Percentiles rank a stretch among this genome's conserved stretches.
Evolutionary conservation across 1,140 invertebrate species (phyloP).

Genomic region (Phortica variegata): DNA sequence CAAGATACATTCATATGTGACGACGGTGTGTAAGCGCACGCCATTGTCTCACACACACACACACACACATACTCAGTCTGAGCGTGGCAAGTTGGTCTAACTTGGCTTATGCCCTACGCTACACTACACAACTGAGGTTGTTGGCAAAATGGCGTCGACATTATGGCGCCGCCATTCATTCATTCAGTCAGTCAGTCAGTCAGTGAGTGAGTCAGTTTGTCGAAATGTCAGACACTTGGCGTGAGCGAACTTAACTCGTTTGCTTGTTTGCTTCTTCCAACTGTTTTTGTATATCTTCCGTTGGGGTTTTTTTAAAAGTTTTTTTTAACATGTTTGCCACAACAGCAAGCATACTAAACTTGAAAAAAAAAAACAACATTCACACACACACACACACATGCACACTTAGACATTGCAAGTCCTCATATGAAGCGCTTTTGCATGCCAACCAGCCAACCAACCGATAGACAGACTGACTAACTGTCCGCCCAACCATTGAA

Average conservation of each 20-base stretch:
- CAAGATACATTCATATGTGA: constrained; percentile 7
- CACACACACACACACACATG: constrained; percentile 3
- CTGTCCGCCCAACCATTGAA: no score
- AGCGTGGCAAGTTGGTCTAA: no score
- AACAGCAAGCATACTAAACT: not conserved
- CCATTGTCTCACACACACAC: constrained; percentile 11
- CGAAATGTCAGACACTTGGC: not conserved
- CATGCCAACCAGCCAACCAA: no score
- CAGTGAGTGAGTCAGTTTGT: constrained; percentile 41
- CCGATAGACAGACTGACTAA: no score
- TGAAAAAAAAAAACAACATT: constrained; percentile 10
- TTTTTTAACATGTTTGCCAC: not conserved
- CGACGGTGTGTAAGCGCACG: not conserved
- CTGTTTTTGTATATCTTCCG: constrained; percentile 1
- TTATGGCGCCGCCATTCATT: constrained; percentile 53
- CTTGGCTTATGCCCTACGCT: no score
- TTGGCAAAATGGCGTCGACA: constrained; percentile 26
- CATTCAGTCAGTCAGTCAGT: no score
- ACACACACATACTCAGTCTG: constrained; percentile 18
- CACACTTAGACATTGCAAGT: constrained; percentile 4
- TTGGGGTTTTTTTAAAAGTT: no score
- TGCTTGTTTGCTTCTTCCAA: constrained; percentile 1
- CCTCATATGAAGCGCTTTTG: constrained; percentile 17
- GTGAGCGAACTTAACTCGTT: not conserved
- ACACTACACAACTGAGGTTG: no score